Evolutionary conservation across 2,113 vertebrate genomes (phyloP), one percentile per base, ranked within the genome.

Genomic region (Sialia sialis): DNA sequence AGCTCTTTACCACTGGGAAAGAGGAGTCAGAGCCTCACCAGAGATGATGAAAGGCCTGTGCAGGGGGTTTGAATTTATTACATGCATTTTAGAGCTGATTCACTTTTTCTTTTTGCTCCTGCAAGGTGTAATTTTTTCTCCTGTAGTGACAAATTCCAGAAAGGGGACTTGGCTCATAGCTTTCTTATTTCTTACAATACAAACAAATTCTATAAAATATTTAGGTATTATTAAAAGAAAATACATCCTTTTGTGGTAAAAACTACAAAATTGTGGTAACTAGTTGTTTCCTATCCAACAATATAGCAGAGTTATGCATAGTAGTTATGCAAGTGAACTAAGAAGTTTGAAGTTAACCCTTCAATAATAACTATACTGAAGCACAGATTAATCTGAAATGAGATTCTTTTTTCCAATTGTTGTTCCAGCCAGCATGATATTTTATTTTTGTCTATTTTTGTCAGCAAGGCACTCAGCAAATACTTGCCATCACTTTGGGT

Each of bases 391-490:
- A 83, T 85, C 69, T 88, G 72, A 77, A 93, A 94, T 68, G 4
- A 89, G 55, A 68, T 66, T 69, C 46, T 93, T 95, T 81, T 77
- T 89, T 56, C 64, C 81, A 95, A 7, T 55, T 90, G 90, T 82
- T 81, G 34, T 84, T 36, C 44, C 43, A 91, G 77, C 25, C 68
- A 73, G 48, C 21, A 30, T 56, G 66, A 22, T 52, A 67, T 84
- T 94, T 94, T 95, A 63, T 90, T 94, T 94, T 92, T 84, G 84
- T 84, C 95, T 93, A 78, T 93, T 96, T 93, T 94, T 96, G 54
- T 89, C 95, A 88, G 72, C 59, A 87, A 94, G 87, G 77, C 56
- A 49, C 86, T 95, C 94, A 90, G 93, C 89, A 95, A 94, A 90
- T 77, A 90, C 87, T 95, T 95, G 36, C 92, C 91, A 96, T 94